Evolutionary conservation across 2,113 vertebrate species (phyloP).

Genomic region (Osmerus eperlanus): DNA sequence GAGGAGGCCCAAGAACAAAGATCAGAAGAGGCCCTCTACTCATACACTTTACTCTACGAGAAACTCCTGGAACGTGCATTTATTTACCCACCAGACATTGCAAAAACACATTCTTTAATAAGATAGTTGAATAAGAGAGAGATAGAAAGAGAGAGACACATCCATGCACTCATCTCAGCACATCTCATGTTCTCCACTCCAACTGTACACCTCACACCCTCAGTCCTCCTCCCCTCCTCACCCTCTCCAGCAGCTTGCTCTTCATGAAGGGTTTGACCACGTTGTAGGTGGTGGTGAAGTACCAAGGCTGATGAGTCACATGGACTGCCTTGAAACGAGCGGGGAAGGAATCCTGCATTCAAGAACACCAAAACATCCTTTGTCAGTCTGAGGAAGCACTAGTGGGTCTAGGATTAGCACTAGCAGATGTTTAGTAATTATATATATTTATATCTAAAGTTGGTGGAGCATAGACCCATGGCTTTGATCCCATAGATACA

Average conservation of each 20-base stretch:
- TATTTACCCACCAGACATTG: too few relatives aligned
- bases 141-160: too few relatives aligned
- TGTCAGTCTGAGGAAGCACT: background rate
- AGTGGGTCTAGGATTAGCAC: background rate
- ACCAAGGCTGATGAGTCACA: slow-evolving; percentile 97
- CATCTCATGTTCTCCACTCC: too few relatives aligned
- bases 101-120: too few relatives aligned
- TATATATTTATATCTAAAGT: too few relatives aligned
- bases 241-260: slow-evolving; percentile 93
- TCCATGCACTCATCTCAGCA: too few relatives aligned
- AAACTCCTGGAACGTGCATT: too few relatives aligned
- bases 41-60: too few relatives aligned
- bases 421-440: background rate
- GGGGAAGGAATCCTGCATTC: slow-evolving; percentile 89
- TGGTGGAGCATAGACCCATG: too few relatives aligned
- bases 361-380: background rate
- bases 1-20: background rate
- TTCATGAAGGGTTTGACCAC: slow-evolving; percentile 96
- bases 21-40: background rate
- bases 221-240: slow-evolving; percentile 56
- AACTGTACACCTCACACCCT: background rate
- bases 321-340: slow-evolving; percentile 96
- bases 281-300: slow-evolving; percentile 97
- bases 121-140: too few relatives aligned
- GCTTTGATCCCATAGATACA: too few relatives aligned